Percentiles rank a stretch among this genome's conserved stretches.
Evolutionary conservation across 1,140 invertebrate genomes (phyloP).

Genomic region (Solenopsis fugax): DNA sequence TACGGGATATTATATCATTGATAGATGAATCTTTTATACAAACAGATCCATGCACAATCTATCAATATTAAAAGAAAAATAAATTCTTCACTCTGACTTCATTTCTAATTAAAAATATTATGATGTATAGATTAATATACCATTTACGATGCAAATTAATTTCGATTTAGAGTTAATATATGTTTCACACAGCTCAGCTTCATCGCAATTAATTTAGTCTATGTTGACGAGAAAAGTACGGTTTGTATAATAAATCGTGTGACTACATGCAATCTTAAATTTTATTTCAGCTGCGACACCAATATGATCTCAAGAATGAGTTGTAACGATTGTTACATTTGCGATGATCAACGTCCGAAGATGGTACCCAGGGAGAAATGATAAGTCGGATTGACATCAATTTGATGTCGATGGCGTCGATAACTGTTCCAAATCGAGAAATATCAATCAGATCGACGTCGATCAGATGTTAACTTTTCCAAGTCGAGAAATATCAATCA

Average conservation of each 20-base stretch:
- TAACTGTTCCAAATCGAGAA: no score
- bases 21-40: not conserved
- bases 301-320: not conserved
- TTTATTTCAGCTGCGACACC: not conserved
- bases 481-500: no score
- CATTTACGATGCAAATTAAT: not conserved
- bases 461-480: no score
- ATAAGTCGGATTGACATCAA: no score
- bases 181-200: not conserved
- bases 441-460: no score
- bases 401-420: no score
- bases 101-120: not conserved
- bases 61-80: not conserved
- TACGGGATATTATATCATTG: no score
- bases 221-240: not conserved
- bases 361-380: no score
- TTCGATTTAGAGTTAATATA: not conserved
- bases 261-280: slow-evolving; percentile 17
- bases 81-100: not conserved
- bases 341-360: not conserved
- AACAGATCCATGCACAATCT: not conserved
- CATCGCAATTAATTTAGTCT: not conserved
- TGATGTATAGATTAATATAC: not conserved
- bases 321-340: not conserved
- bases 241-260: not conserved